These are phyloP conservation scores for Eretmochelys imbricata DNA, from an alignment of 2,113 vertebrate species.

Conservation along the genomic window DNA sequence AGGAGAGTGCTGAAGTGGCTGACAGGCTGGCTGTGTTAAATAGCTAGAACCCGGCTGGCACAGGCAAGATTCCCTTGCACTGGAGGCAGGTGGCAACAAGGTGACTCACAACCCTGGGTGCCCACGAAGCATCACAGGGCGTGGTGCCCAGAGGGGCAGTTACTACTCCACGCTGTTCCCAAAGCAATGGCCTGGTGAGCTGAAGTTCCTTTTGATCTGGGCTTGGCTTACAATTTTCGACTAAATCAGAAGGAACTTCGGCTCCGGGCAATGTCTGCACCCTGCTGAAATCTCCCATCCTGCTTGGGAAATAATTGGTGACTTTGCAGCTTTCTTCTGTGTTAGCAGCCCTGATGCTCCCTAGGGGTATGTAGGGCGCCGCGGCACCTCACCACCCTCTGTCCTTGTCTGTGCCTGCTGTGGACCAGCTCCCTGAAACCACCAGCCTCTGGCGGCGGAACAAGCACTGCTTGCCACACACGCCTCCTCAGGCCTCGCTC, in stretches of 20 bases:
- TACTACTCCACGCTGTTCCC: background rate
- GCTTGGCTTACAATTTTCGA: background rate
- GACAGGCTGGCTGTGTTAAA: background rate
- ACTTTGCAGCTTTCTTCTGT: background rate
- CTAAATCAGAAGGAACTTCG: background rate
- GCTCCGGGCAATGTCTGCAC: background rate
- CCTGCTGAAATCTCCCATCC: background rate
- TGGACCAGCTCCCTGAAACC: background rate
- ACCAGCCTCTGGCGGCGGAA: background rate
- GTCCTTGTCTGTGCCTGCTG: background rate
- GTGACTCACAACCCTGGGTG: background rate
- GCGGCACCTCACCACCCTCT: background rate
- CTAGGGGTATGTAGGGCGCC: background rate
- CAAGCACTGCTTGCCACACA: background rate
- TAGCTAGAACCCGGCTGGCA: background rate
- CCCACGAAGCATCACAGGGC: background rate
- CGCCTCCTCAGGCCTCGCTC: background rate
- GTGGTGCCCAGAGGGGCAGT: background rate
- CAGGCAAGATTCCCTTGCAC: background rate
- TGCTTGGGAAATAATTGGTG: background rate
- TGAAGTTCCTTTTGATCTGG: background rate
- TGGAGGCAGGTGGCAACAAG: background rate
- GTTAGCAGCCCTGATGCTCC: background rate
- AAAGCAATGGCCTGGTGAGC: background rate
- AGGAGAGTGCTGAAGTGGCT: too few relatives aligned